phyloP scores from a whole-genome alignment of 2,797 vertebrate genomes.

The Aplochiton taeniatus region DNA sequence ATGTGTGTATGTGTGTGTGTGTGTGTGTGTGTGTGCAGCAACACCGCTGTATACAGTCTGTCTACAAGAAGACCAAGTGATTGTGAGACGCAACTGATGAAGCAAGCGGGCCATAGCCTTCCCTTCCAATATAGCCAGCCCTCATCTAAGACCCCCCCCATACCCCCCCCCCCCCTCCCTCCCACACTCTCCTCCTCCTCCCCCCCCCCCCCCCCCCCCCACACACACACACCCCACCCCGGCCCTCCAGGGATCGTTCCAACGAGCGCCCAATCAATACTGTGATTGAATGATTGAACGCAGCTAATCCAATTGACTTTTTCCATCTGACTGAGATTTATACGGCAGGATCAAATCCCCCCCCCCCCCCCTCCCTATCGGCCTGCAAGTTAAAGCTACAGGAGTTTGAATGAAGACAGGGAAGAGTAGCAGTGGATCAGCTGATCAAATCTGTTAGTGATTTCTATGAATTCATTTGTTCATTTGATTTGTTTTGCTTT shows the following conservation, averaged over 20 bases:
- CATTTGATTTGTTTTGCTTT: no score
- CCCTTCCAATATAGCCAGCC: no score
- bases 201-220: no score
- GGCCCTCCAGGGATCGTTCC: slow-evolving; percentile 51
- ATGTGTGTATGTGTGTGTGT: background rate
- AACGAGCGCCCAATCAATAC: slow-evolving; percentile 58
- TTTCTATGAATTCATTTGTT: no score
- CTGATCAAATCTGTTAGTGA: no score
- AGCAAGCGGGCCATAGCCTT: slow-evolving; percentile 18
- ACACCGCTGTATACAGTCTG: slow-evolving; percentile 21
- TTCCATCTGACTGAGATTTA: slow-evolving; percentile 41
- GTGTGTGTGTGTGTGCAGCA: slow-evolving; percentile 6
- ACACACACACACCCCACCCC: background rate
- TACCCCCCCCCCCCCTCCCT: no score
- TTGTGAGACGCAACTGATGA: slow-evolving; percentile 41
- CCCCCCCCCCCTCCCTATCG: slow-evolving; percentile 30
- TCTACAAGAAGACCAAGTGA: slow-evolving; percentile 58
- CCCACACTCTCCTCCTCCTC: no score
- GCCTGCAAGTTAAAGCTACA: slow-evolving; percentile 48
- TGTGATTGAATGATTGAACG: slow-evolving; percentile 65
- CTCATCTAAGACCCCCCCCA: no score
- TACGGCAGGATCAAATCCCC: slow-evolving; percentile 34
- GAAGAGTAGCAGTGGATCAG: no score
- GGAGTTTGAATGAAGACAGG: slow-evolving; percentile 34
- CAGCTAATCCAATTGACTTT: slow-evolving; percentile 64